Percentiles rank a stretch among this genome's conserved stretches.
These are phyloP conservation scores for Psylliodes chrysocephalus DNA, from an alignment of 2,888 invertebrate species.

Conservation along the genomic window DNA sequence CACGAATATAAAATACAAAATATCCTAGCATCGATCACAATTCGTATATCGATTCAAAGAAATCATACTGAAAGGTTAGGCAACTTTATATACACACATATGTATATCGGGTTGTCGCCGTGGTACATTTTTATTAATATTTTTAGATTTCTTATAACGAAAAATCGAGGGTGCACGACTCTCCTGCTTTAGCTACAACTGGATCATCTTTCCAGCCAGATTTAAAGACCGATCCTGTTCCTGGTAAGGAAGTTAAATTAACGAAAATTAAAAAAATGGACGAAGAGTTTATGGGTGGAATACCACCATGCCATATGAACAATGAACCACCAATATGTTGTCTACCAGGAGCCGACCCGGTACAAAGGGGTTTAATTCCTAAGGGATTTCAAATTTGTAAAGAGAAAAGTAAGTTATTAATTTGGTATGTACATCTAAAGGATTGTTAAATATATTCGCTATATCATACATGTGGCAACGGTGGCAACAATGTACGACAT, in stretches of 20 bases:
- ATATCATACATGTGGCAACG: too few relatives aligned
- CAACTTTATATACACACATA: too few relatives aligned
- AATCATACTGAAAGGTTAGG: too few relatives aligned
- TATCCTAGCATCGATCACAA: too few relatives aligned
- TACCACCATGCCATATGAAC: conserved; percentile 24
- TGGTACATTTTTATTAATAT: too few relatives aligned
- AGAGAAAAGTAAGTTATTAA: neutral
- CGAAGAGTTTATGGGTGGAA: conserved; percentile 27
- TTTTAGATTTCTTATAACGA: too few relatives aligned
- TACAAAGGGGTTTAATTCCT: neutral
- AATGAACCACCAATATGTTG: conserved; percentile 11
- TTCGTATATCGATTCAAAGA: too few relatives aligned
- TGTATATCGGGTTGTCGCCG: too few relatives aligned
- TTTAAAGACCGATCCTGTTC: conserved; percentile 45
- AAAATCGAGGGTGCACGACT: conserved; percentile 47
- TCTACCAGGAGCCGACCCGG: conserved; percentile 4
- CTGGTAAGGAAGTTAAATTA: conserved; percentile 8
- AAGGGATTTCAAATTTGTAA: conserved; percentile 8
- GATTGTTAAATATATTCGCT: too few relatives aligned
- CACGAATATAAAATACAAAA: too few relatives aligned
- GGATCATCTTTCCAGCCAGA: conserved; percentile 49
- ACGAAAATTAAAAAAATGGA: conserved; percentile 8
- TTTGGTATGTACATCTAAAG: too few relatives aligned
- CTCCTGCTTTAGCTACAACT: conserved; percentile 50
- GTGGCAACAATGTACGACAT: too few relatives aligned